phyloP scores from a whole-genome alignment of 92 coral and sea anemone species.

The Phymanthus crucifer region DNA sequence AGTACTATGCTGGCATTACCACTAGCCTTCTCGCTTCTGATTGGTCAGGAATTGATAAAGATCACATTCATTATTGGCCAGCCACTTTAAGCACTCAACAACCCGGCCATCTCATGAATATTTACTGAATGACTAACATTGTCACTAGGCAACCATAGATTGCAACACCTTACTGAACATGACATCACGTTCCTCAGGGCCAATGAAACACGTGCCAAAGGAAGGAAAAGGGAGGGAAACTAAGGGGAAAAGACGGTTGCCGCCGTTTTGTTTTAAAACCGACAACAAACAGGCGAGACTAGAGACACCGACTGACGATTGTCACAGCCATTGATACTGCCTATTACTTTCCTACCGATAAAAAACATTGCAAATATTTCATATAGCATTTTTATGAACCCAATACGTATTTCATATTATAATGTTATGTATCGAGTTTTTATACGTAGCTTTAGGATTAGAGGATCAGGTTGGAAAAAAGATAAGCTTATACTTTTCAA shows the following conservation, averaged over 20 bases:
- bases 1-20: neutral
- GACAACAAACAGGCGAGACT: no score
- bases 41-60: neutral
- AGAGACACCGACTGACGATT: no score
- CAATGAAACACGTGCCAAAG: neutral
- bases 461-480: no score
- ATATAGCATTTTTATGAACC: no score
- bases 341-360: no score
- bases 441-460: no score
- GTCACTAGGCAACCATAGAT: neutral
- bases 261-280: no score
- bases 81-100: neutral
- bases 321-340: no score
- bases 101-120: neutral
- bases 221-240: neutral
- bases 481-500: no score
- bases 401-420: no score
- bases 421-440: no score
- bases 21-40: neutral
- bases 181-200: neutral
- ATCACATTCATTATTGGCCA: neutral
- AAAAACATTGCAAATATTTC: no score
- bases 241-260: neutral
- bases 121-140: neutral
- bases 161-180: neutral